These are phyloP conservation scores for Unio pictorum DNA, from an alignment of 2,888 invertebrate species.

Conservation along the genomic window DNA sequence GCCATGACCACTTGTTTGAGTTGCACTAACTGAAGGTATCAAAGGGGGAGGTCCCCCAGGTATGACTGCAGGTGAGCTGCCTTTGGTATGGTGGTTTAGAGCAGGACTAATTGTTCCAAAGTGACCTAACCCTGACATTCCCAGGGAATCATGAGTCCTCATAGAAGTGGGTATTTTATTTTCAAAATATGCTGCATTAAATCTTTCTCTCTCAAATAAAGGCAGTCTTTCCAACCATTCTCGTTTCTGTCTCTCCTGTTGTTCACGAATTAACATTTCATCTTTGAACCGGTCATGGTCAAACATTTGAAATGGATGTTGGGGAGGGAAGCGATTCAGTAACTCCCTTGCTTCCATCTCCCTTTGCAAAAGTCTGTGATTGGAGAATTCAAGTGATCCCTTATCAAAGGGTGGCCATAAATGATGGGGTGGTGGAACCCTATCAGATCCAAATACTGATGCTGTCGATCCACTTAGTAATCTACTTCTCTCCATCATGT, in stretches of 20 bases:
- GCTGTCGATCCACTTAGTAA: constrained; percentile 45
- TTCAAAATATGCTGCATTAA: constrained; percentile 43
- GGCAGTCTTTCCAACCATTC: constrained; percentile 56
- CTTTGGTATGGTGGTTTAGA: constrained; percentile 49
- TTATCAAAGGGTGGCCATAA: constrained; percentile 62
- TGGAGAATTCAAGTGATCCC: constrained; percentile 36
- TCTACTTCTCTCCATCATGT: constrained; percentile 50
- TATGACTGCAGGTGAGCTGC: constrained; percentile 55
- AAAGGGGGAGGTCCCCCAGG: constrained; percentile 61
- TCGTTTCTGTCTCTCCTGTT: constrained; percentile 42
- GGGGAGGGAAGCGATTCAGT: constrained; percentile 37
- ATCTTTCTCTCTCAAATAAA: constrained; percentile 41
- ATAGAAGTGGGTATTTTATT: constrained; percentile 32
- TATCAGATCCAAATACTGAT: constrained; percentile 40
- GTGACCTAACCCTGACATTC: constrained; percentile 18
- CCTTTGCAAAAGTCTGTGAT: constrained; percentile 43
- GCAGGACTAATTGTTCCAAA: constrained; percentile 56
- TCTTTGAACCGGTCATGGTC: constrained; percentile 55
- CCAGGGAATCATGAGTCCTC: constrained; percentile 38
- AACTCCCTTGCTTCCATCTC: constrained; percentile 53
- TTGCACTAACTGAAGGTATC: constrained; percentile 57
- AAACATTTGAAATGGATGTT: constrained; percentile 31
- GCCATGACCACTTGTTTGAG: constrained; percentile 49
- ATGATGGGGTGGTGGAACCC: constrained; percentile 44
- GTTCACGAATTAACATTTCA: constrained; percentile 50